Base-by-base conservation (phyloP, 2,888 invertebrate genomes). In the Ctenicera cuprea region DNA sequence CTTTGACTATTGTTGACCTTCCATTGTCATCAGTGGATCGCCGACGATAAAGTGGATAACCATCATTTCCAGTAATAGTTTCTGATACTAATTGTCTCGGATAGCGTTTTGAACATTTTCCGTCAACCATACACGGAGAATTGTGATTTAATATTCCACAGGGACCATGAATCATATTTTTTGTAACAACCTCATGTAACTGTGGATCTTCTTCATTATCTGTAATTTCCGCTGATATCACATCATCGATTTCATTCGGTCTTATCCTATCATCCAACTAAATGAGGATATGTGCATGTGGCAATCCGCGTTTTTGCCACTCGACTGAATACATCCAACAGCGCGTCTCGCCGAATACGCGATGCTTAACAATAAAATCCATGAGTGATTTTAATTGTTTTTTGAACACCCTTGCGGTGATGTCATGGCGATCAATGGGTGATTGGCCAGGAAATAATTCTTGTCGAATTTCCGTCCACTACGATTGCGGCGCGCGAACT, bases 221-320 rank as follows among this genome's bases (percentile, higher is more conserved):
- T 38, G 83, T 82, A 72, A 84, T 80, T 80, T 85, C 83, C 1
- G 85, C 84, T 38, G 73, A 81, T 67, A 84, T 84, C 0, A 86
- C 64, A 20, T 20, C 45, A 82, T 85, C 85, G 16, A 85, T 81
- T 79, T 83, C 73, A 16, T 83, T 71, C 45, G 83, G 81, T 16
- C 66, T 30, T 4, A 84, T 80, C 72, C 78, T 81, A n/a, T 83
- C 76, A 2, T 74, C 52, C 16, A 85, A 68, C 80, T 82, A 83
- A 64, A 83, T 65, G 52, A 82, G 76, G 80, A 83, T 82, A 69
- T 82, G 83, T 38, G 80, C 80, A 77, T 83, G 82, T 66, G 83
- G 83, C 45, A 83, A 75, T 22, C 81, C 81, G 71, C 80, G n/a
- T 70, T 83, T 79, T 76, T 82, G 82, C 81, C 82, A 82, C 71